Percentiles rank a stretch among this genome's conserved stretches.
Conservation (phyloP, 2,888 invertebrate genomes). For the Lasioglossum pauxillum region DNA sequence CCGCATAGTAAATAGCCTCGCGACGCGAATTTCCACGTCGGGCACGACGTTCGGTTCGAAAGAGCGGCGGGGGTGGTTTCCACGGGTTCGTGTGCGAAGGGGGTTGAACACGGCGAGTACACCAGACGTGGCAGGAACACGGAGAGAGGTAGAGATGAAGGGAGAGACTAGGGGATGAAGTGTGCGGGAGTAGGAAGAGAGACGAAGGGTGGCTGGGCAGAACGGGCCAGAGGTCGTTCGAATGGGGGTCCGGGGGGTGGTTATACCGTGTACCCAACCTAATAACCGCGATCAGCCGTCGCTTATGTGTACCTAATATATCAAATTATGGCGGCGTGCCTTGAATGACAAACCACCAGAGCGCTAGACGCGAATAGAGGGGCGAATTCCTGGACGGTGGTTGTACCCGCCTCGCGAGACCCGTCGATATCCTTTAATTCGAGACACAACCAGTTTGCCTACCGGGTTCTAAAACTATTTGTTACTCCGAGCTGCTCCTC, state of each 20-base stretch:
- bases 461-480: not conserved
- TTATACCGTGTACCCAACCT: slow-evolving; percentile 80
- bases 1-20: slow-evolving; percentile 80
- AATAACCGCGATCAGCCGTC: slow-evolving; percentile 84
- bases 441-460: not conserved
- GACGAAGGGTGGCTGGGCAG: slow-evolving; percentile 63
- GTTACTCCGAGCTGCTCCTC: not conserved
- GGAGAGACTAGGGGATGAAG: slow-evolving; percentile 25
- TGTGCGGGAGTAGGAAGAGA: not conserved
- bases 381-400: slow-evolving; percentile 52
- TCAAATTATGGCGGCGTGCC: slow-evolving; percentile 82
- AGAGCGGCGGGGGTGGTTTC: slow-evolving; percentile 8
- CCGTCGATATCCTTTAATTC: not conserved
- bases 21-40: slow-evolving; percentile 73
- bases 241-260: slow-evolving; percentile 65
- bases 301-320: slow-evolving; percentile 83
- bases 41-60: slow-evolving; percentile 41
- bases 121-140: not conserved
- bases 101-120: slow-evolving; percentile 4
- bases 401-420: not conserved
- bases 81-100: slow-evolving; percentile 10
- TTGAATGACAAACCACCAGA: slow-evolving; percentile 76
- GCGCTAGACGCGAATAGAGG: slow-evolving; percentile 59
- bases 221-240: slow-evolving; percentile 70
- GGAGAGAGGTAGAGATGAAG: slow-evolving; percentile 26